A percentile compares a stretch with the other conserved stretches of the same genome.
These are phyloP conservation scores for Sitophilus oryzae DNA, from an alignment of 1,140 invertebrate genomes.

Conservation along the genomic window DNA sequence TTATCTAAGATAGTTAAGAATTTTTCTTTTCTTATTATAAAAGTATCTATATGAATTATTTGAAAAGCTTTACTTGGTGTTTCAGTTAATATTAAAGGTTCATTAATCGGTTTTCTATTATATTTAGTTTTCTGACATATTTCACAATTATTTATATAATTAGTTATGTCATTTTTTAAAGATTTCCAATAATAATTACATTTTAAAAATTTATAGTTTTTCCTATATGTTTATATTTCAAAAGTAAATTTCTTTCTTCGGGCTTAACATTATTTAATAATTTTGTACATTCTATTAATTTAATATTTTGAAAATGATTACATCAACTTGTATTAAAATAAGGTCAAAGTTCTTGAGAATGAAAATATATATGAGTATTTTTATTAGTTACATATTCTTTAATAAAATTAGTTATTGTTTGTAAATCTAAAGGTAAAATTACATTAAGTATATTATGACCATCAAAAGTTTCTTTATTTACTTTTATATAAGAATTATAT, in stretches of 20 bases:
- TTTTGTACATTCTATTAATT: too few species aligned
- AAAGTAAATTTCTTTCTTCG: not conserved
- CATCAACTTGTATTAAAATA: not conserved
- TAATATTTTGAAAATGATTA: too few species aligned
- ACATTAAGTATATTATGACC: slow-evolving; percentile 4
- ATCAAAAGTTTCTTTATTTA: slow-evolving; percentile 5
- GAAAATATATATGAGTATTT: too few species aligned
- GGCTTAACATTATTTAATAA: too few species aligned
- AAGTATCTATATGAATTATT: slow-evolving; percentile 14
- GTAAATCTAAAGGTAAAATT: too few species aligned
- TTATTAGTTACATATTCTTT: too few species aligned
- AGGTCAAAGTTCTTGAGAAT: too few species aligned
- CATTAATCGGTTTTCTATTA: not conserved
- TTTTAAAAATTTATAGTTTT: slow-evolving; percentile 18
- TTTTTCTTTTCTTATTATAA: slow-evolving; percentile 14
- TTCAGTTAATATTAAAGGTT: slow-evolving; percentile 7
- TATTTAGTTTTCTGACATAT: not conserved
- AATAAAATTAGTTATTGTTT: too few species aligned
- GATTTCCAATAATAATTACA: slow-evolving; percentile 12
- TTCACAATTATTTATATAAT: too few species aligned
- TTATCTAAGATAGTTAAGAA: too few species aligned
- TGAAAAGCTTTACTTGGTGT: slow-evolving; percentile 17
- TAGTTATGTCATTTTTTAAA: not conserved
- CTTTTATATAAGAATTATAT: slow-evolving; percentile 1
- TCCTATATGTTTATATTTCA: slow-evolving; percentile 18